phyloP scores from a whole-genome alignment of 2,797 vertebrate species.

The Tinamus major region DNA sequence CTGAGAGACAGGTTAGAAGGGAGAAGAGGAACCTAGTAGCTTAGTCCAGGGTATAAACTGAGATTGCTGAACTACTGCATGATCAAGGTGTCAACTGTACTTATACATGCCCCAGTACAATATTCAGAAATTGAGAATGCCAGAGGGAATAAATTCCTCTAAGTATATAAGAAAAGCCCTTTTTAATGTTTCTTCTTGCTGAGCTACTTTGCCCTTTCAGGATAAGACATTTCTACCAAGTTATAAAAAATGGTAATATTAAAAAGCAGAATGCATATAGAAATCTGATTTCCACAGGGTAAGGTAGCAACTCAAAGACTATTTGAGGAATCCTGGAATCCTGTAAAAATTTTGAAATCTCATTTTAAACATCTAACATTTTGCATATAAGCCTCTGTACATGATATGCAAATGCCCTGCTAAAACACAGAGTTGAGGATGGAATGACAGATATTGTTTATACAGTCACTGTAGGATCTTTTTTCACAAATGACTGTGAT shows the following conservation, averaged over 20 bases:
- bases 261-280: neutral
- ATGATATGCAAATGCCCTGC: neutral
- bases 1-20: neutral
- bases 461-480: neutral
- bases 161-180: neutral
- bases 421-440: neutral
- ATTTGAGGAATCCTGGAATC: neutral
- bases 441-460: neutral
- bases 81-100: neutral
- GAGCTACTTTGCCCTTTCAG: neutral
- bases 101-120: neutral
- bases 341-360: neutral
- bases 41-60: neutral
- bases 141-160: neutral
- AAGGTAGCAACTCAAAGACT: neutral
- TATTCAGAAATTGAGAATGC: neutral
- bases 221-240: neutral
- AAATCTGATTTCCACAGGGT: neutral
- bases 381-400: neutral
- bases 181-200: neutral
- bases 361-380: neutral
- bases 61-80: neutral
- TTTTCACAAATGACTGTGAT: rapidly evolving
- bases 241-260: neutral
- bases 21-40: neutral